phyloP scores from a whole-genome alignment of 35 echinoderm and acorn worm species.

The Diadema setosum region DNA sequence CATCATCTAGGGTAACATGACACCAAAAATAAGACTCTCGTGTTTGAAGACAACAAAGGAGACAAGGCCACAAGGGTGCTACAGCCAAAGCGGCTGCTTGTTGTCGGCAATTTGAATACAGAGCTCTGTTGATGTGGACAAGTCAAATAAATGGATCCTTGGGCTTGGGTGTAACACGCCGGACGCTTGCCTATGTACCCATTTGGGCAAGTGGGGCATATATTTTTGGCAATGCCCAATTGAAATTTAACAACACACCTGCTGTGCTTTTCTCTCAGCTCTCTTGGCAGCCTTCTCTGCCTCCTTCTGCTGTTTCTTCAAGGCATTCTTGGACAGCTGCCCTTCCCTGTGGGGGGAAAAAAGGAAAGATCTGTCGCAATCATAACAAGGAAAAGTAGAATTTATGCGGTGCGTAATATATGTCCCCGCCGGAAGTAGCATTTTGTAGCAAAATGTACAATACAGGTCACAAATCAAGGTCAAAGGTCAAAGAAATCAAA shows the following conservation, averaged over 20 bases:
- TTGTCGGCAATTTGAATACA: background rate
- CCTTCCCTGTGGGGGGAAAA: background rate
- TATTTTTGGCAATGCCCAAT: background rate
- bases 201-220: background rate
- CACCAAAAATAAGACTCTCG: no score
- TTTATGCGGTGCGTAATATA: no score
- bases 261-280: constrained; percentile 68
- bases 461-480: no score
- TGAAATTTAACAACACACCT: constrained; percentile 20
- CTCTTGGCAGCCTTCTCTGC: constrained; percentile 98
- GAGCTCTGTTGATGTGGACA: background rate
- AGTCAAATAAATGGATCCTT: background rate
- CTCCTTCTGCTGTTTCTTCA: constrained; percentile 93
- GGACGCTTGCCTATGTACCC: background rate
- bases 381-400: no score
- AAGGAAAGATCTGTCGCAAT: background rate
- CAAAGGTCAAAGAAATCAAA: no score
- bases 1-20: no score
- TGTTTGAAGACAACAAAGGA: no score
- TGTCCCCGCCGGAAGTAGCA: no score
- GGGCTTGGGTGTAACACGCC: background rate
- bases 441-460: no score
- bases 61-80: background rate
- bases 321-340: constrained; percentile 83
- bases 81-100: background rate